phyloP scores from a whole-genome alignment of 2,888 invertebrate species.

The Cheilosia vernalis region DNA sequence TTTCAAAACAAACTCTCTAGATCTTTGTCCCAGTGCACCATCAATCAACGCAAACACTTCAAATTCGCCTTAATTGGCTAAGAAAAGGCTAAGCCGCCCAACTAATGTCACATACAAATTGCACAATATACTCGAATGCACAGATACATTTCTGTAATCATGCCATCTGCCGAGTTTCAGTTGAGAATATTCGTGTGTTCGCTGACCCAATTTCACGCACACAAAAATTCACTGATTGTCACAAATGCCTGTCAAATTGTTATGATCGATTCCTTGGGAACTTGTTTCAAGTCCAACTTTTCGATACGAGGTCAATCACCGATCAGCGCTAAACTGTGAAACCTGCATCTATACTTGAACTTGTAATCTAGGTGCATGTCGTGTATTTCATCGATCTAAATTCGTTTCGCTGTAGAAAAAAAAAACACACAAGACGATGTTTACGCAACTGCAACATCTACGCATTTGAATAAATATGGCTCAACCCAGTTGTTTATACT shows the following conservation, averaged over 20 bases:
- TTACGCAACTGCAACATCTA: conserved; percentile 16
- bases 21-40: neutral
- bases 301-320: conserved; percentile 40
- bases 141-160: conserved; percentile 16
- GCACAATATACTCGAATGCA: neutral
- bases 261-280: conserved; percentile 25
- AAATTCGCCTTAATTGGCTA: conserved; percentile 25
- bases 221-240: conserved; percentile 32
- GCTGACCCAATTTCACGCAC: conserved; percentile 50
- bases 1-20: too few relatives aligned
- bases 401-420: neutral
- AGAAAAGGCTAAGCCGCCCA: conserved; percentile 1
- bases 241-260: conserved; percentile 9
- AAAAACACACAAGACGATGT: conserved; percentile 6
- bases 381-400: conserved; percentile 1
- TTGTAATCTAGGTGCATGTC: conserved; percentile 6
- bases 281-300: conserved; percentile 16
- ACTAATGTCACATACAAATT: neutral
- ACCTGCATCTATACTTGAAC: conserved; percentile 48
- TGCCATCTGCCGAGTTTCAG: conserved; percentile 8
- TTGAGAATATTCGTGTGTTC: conserved; percentile 15
- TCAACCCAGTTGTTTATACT: conserved; percentile 78
- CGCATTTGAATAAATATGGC: conserved; percentile 9
- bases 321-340: conserved; percentile 7
- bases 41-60: conserved; percentile 3